Evolutionary conservation across 1,140 invertebrate genomes (phyloP).

Genomic region (Penaeus japonicus): DNA sequence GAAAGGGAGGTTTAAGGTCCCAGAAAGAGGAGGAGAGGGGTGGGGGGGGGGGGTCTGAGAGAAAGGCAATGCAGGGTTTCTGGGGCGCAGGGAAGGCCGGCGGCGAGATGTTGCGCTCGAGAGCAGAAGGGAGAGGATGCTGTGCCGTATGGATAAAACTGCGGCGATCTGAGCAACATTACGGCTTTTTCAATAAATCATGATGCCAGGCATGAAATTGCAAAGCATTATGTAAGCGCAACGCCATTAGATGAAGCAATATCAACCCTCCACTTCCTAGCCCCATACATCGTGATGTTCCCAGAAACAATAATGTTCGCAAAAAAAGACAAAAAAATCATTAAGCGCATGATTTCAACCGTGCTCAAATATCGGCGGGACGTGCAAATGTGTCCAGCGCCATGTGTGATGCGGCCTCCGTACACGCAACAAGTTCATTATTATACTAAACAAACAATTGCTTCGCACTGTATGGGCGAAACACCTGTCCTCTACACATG

Average conservation of each 20-base stretch:
- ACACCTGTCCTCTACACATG: neutral
- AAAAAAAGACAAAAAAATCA: neutral
- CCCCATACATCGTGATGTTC: too few species aligned
- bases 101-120: neutral
- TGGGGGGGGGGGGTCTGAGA: neutral
- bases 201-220: too few species aligned
- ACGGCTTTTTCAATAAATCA: too few species aligned
- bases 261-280: too few species aligned
- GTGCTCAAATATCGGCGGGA: neutral
- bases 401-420: constrained; percentile 20
- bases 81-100: too few species aligned
- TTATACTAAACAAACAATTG: constrained; percentile 58
- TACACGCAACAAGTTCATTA: constrained; percentile 54
- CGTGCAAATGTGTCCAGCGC: constrained; percentile 22
- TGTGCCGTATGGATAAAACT: too few species aligned
- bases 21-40: constrained; percentile 11
- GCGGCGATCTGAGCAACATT: too few species aligned
- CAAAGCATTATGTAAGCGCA: too few species aligned
- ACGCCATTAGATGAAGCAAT: too few species aligned
- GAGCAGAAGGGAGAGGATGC: neutral
- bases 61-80: neutral
- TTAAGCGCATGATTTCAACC: neutral
- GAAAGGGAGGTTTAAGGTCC: neutral
- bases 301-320: too few species aligned
- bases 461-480: constrained; percentile 23